Base-by-base conservation (phyloP, 2,113 vertebrate genomes). In the Cyphotilapia sp. region DNA sequence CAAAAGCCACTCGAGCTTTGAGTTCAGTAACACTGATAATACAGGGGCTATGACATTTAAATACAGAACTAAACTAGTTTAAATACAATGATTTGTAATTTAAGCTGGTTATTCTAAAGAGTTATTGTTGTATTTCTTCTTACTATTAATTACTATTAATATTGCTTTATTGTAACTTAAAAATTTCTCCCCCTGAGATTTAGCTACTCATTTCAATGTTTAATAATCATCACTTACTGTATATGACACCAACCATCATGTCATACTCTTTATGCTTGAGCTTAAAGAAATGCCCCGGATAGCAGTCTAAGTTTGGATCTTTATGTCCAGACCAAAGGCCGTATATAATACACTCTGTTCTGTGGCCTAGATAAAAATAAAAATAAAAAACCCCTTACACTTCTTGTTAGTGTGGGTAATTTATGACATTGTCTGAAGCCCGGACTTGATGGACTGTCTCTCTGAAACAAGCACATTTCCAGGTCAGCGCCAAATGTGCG, bases 361-460 rank as follows among this genome's bases (percentile, higher is more conserved):
- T 49, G 71, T 78, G 45, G 4, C 27, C 71, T 78, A 78, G 27
- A 78, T 78, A 45, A 27, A 74, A 76, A 17, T 7, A 11, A 76
- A 19, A 69, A 45, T 3, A 22, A 47, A 10, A 2, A 0, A 0
- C 2, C 54, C 54, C 57, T 61, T 61, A 51, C 9, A 49, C 14
- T 49, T 49, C 27, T 78, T 78, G 74, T 78, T 78, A 51, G 74
- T 51, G 74, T 78, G 45, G 10, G 17, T 78, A 78, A 78, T 78
- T 78, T 78, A 31, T 78, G 74, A 49, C 42, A 78, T 78, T 49
- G 16, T 49, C 71, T 78, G 74, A 78, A 4, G 45, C 45, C 27
- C 0, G 3, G 1, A 8, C 40, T 33, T 51, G 17, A 51, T 51
- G 45, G 45, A 5, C 45, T 51, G 27, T 78, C 27, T 33, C 27